These are phyloP conservation scores for Bombycilla garrulus DNA, from an alignment of 2,113 vertebrate species.

Conservation along the genomic window DNA sequence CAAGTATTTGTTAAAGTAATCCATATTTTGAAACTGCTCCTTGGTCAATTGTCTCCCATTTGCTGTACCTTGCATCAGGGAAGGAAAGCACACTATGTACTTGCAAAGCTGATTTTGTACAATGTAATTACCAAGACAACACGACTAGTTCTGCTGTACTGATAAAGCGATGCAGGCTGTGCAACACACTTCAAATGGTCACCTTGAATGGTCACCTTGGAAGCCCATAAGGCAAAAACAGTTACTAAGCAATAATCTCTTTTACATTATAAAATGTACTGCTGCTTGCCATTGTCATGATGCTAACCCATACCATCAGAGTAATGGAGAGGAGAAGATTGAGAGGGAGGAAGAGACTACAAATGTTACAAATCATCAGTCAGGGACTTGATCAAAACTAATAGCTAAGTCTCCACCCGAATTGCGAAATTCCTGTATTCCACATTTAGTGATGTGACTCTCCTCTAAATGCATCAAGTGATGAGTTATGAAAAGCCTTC, in stretches of 20 bases:
- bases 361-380: background rate
- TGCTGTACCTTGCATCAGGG: background rate
- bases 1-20: background rate
- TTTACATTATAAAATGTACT: background rate
- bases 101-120: background rate
- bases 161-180: background rate
- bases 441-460: background rate
- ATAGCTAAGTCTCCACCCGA: background rate
- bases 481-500: background rate
- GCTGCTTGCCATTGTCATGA: background rate
- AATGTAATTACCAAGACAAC: background rate
- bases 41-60: background rate
- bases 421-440: background rate
- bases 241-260: slow-evolving; percentile 34
- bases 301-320: background rate
- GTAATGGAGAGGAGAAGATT: background rate
- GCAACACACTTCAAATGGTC: background rate
- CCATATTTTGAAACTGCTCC: background rate
- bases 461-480: background rate
- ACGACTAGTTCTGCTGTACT: background rate
- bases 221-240: background rate
- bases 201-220: slow-evolving; percentile 29
- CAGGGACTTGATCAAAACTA: background rate
- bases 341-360: background rate
- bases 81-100: background rate